phyloP scores from a whole-genome alignment of 2,113 vertebrate genomes.

The Phalacrocorax aristotelis region DNA sequence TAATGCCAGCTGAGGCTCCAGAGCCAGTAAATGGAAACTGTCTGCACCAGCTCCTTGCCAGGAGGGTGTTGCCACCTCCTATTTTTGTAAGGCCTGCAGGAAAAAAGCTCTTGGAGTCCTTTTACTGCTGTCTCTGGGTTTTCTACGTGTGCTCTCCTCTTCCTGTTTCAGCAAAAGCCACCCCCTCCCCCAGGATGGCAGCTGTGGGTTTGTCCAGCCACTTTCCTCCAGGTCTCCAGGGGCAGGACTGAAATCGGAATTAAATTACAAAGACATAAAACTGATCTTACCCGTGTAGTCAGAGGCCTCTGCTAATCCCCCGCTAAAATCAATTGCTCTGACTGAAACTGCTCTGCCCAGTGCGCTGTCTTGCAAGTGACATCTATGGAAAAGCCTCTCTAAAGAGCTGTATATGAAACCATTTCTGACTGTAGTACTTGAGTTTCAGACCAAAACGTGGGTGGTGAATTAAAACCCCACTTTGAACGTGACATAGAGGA shows the following conservation, averaged over 20 bases:
- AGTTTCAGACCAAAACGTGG: neutral
- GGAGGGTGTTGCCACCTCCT: neutral
- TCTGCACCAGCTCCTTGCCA: neutral
- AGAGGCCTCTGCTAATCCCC: neutral
- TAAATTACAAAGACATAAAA: neutral
- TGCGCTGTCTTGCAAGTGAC: neutral
- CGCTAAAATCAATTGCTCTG: neutral
- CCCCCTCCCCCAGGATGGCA: neutral
- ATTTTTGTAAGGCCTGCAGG: neutral
- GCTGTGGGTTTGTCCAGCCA: neutral
- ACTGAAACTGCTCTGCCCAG: neutral
- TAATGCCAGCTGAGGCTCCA: constrained; percentile 27
- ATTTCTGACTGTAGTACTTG: neutral
- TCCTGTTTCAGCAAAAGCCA: neutral
- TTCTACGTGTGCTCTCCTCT: rapidly evolving
- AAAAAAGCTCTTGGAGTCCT: neutral
- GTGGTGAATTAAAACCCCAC: neutral
- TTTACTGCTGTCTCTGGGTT: neutral
- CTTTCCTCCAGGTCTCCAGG: neutral
- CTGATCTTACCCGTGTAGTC: rapidly evolving
- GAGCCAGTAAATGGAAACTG: neutral
- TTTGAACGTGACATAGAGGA: neutral
- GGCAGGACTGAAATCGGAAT: neutral
- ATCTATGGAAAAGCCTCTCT: neutral
- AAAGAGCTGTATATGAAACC: neutral